Percentiles rank a stretch among this genome's conserved stretches.
Evolutionary conservation across 2,888 invertebrate species (phyloP).

Genomic region (Diarsia rubi): DNA sequence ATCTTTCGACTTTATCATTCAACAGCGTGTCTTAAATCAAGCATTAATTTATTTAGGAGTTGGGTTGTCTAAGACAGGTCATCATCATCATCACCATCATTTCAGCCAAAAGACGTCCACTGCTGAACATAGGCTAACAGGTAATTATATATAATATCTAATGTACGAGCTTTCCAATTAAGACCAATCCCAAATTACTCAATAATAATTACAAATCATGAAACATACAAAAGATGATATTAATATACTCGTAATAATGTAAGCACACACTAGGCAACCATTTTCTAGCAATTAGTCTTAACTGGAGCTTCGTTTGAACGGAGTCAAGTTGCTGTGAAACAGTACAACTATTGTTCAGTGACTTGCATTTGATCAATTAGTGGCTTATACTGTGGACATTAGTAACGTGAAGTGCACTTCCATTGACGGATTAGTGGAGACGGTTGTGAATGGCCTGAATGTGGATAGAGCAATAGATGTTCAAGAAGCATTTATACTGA

Average conservation of each 20-base stretch:
- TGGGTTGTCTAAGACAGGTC: background rate
- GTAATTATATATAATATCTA: too few species aligned
- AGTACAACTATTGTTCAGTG: slow-evolving; percentile 18
- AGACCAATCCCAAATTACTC: background rate
- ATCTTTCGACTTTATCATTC: background rate
- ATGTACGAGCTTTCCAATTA: background rate
- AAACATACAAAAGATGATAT: background rate
- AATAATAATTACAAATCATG: background rate
- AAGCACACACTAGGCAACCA: background rate
- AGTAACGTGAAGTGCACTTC: background rate
- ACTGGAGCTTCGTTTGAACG: background rate
- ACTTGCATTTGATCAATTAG: slow-evolving; percentile 32
- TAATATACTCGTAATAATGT: background rate
- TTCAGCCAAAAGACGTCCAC: too few species aligned
- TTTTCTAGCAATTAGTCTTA: slow-evolving; percentile 26
- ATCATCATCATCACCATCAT: too few species aligned
- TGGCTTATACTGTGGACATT: slow-evolving; percentile 6
- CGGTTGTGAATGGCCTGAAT: background rate
- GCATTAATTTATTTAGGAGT: background rate
- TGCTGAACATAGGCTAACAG: too few species aligned
- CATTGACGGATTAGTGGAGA: background rate
- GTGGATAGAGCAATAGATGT: background rate
- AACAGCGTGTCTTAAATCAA: background rate
- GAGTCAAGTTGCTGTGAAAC: slow-evolving; percentile 13
- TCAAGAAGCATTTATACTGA: background rate